Base-by-base conservation (phyloP, 2,797 vertebrate species). In the Trachurus trachurus region DNA sequence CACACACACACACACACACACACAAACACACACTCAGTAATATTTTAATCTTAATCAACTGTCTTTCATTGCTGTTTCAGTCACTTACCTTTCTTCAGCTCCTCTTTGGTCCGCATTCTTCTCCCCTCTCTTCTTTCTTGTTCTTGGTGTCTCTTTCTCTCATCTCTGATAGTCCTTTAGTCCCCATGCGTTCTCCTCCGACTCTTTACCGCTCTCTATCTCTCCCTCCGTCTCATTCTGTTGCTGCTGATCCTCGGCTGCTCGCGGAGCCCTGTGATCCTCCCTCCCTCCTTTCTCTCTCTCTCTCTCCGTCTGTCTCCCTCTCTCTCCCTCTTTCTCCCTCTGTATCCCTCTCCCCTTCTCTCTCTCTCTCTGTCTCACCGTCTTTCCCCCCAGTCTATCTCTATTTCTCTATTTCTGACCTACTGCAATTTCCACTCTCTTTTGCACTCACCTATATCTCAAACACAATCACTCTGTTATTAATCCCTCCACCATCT, bases 241-340 rank as follows among this genome's bases (percentile, higher is more conserved):
- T 88, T 82, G 90, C 89, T 83, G 82, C 87, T 91, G 91, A 90
- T 92, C 83, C 88, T 87, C 40, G 50, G 80, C 78, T 65, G 82
- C 89, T 92, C 37, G 17, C 73, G 22, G 82, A 87, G 87, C 85
- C 50, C 68, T 73, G 59, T 92, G 91, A 92, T 90, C 86, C 85
- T 87, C 88, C 71, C 83, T 74, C n/a, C 64, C 49, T 60, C 47
- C 61, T 22, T 52, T 62, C 49, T 44, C 72, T 52, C 75, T 45
- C 83, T 66, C 59, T 59, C 57, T 62, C 31, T 40, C 17, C n/a
- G n/a, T 52, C 75, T 45, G 81, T 66, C 59, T 59, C 57, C 59
- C 31, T 67, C 62, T 64, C 47, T 63, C 54, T 42, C 65, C 58
- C 71, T 50, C 49, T 0, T 11, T 42, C 19, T 1, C 58, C 22